phyloP scores from a whole-genome alignment of 1,140 invertebrate genomes.

The Lepeophtheirus salmonis region DNA sequence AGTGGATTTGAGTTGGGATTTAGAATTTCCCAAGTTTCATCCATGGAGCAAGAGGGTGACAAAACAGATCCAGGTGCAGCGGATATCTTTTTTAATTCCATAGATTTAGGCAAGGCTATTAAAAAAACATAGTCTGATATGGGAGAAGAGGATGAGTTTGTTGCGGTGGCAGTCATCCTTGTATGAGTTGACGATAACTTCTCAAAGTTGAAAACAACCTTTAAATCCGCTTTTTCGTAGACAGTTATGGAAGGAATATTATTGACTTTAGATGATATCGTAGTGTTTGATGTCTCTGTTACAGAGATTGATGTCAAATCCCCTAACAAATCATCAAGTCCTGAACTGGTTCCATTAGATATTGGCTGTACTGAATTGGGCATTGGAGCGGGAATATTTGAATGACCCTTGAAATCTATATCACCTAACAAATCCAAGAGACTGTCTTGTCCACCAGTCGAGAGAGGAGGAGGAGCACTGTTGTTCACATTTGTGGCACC shows the following conservation, averaged over 20 bases:
- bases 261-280: background rate
- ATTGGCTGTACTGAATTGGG: no score
- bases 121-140: background rate
- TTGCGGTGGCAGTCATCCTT: background rate
- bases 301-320: background rate
- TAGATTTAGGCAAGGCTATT: background rate
- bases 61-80: background rate
- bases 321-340: background rate
- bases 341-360: background rate
- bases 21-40: background rate
- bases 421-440: slow-evolving; percentile 50
- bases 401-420: slow-evolving; percentile 26
- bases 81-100: background rate
- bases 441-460: slow-evolving; percentile 38
- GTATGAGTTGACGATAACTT: background rate
- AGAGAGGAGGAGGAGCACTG: background rate
- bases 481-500: background rate
- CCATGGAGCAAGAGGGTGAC: background rate
- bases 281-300: no score
- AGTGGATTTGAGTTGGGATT: background rate
- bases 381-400: no score
- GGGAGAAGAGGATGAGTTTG: background rate
- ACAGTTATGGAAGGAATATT: background rate
- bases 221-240: background rate
- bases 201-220: background rate